Evolutionary conservation across 2,888 invertebrate species (phyloP).

Genomic region (Pseudolycoriella hygida): DNA sequence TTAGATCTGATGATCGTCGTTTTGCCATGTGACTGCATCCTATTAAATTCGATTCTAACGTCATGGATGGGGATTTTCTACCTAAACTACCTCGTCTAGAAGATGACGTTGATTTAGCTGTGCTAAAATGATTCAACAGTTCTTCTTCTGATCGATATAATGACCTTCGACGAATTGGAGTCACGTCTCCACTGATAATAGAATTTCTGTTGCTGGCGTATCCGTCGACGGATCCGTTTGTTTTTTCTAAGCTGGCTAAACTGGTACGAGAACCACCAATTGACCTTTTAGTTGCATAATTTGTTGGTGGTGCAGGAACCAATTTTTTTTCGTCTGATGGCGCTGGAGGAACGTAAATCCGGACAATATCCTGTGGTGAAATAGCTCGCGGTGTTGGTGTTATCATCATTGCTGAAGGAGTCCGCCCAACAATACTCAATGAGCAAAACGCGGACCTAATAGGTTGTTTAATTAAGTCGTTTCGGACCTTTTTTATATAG

Average conservation of each 20-base stretch:
- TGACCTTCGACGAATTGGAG: slow-evolving; percentile 7
- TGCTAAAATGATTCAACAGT: slow-evolving; percentile 5
- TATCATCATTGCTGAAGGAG: slow-evolving; percentile 13
- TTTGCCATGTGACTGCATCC: slow-evolving; percentile 13
- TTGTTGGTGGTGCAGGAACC: slow-evolving; percentile 2
- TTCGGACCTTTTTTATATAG: no score
- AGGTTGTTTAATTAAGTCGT: no score
- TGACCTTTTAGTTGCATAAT: not conserved
- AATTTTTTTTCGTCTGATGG: slow-evolving; percentile 9
- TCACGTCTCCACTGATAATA: slow-evolving; percentile 10
- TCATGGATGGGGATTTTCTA: slow-evolving; percentile 11
- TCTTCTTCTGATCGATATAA: slow-evolving; percentile 11
- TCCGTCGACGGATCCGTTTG: not conserved
- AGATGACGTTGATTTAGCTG: slow-evolving; percentile 11
- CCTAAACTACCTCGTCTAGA: slow-evolving; percentile 13
- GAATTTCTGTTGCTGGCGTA: slow-evolving; percentile 10
- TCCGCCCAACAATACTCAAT: slow-evolving; percentile 12
- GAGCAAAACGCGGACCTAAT: slow-evolving; percentile 13
- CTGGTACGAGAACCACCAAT: not conserved
- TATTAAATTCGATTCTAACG: slow-evolving; percentile 7
- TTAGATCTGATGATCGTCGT: slow-evolving; percentile 7
- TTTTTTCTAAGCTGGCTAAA: not conserved
- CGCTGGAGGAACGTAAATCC: slow-evolving; percentile 14
- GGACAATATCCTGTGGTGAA: slow-evolving; percentile 14
- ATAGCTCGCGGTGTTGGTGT: slow-evolving; percentile 14